These are phyloP conservation scores for Limnothrissa miodon DNA, from an alignment of 2,113 vertebrate species.

Conservation along the genomic window DNA sequence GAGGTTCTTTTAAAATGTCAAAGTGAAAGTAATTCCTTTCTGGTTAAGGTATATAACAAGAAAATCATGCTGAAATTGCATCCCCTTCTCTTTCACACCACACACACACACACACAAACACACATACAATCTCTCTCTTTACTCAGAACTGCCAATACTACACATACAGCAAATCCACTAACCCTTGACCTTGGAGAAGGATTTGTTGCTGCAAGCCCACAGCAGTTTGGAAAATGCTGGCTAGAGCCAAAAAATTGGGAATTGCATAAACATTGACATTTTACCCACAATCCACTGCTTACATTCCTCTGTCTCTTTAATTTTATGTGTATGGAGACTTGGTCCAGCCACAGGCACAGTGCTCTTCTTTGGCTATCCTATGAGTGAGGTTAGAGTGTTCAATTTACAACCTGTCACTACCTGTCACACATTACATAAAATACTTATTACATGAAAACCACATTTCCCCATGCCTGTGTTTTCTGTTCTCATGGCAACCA, in stretches of 20 bases:
- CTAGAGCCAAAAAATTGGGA: conserved; percentile 21
- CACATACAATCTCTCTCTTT: neutral
- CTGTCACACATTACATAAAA: neutral
- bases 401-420: neutral
- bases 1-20: neutral
- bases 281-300: conserved; percentile 6
- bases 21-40: neutral
- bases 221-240: conserved; percentile 36
- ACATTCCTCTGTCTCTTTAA: neutral
- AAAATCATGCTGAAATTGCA: no score
- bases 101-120: neutral
- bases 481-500: no score
- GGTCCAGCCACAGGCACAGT: neutral
- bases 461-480: neutral
- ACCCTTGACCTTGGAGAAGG: neutral
- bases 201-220: neutral
- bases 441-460: neutral
- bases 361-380: neutral
- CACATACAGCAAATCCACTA: neutral
- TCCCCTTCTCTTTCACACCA: neutral
- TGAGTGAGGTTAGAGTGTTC: neutral
- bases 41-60: no score
- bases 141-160: neutral
- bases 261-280: conserved; percentile 1
- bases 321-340: neutral